phyloP scores from a whole-genome alignment of 1,140 invertebrate species.

The Andricus grossulariae region DNA sequence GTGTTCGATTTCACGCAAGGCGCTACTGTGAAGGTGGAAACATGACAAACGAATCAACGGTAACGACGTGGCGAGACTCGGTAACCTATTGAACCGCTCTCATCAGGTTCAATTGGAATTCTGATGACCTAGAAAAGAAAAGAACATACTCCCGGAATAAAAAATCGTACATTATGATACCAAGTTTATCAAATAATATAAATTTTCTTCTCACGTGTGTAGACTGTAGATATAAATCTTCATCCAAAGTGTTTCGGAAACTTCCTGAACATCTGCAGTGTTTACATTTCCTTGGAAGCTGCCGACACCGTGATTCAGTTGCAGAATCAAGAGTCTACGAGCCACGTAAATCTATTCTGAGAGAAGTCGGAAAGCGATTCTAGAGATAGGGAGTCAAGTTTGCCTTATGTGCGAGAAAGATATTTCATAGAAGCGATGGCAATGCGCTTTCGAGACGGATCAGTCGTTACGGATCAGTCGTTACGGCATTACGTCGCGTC shows the following conservation, averaged over 20 bases:
- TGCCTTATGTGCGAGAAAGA: constrained; percentile 11
- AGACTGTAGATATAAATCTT: constrained; percentile 3
- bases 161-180: background rate
- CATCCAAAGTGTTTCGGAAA: background rate
- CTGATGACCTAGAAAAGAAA: background rate
- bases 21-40: background rate
- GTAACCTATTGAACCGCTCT: background rate
- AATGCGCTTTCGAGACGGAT: constrained; percentile 12
- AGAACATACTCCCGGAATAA: too few relatives aligned
- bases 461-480: background rate
- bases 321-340: constrained; percentile 1
- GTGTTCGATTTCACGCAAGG: constrained; percentile 58
- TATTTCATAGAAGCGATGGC: constrained; percentile 21
- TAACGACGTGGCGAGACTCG: background rate
- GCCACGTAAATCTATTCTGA: constrained; percentile 12
- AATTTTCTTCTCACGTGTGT: too few relatives aligned
- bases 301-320: background rate
- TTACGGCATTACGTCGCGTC: constrained; percentile 24
- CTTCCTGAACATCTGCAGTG: constrained; percentile 4
- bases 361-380: background rate
- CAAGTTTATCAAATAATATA: background rate
- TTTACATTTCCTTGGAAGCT: constrained; percentile 10
- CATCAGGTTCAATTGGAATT: background rate
- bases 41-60: background rate
- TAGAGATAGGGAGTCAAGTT: background rate